Evolutionary conservation across 2,888 invertebrate genomes (phyloP).

Genomic region (Drosophila kambysellisi): DNA sequence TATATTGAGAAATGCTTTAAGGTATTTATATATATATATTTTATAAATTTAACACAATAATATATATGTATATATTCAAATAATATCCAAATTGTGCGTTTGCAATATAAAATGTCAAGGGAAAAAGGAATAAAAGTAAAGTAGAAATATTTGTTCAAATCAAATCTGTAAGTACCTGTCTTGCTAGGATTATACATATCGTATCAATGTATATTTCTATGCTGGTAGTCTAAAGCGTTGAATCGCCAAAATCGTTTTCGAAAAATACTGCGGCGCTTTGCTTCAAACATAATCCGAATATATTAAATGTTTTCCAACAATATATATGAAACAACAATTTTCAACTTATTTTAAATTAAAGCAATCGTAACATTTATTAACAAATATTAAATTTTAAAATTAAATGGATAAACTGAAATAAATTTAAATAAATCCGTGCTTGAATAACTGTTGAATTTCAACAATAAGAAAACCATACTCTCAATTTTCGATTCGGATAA

Average conservation of each 20-base stretch:
- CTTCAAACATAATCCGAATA: neutral
- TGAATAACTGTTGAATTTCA: neutral
- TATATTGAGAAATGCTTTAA: slow-evolving; percentile 83
- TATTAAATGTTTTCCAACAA: neutral
- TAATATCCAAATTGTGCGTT: slow-evolving; percentile 44
- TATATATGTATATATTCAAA: slow-evolving; percentile 30
- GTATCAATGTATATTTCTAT: slow-evolving; percentile 7
- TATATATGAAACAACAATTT: neutral
- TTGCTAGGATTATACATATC: slow-evolving; percentile 17
- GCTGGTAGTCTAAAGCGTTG: slow-evolving; percentile 1
- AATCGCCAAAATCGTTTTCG: neutral
- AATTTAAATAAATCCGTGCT: neutral
- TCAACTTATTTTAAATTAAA: neutral
- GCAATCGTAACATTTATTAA: neutral
- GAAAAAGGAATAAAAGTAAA: slow-evolving; percentile 54
- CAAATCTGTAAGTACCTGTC: slow-evolving; percentile 28
- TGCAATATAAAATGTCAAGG: slow-evolving; percentile 35
- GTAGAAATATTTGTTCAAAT: slow-evolving; percentile 50
- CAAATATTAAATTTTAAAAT: neutral
- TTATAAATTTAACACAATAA: slow-evolving; percentile 28
- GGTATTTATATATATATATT: slow-evolving; percentile 22
- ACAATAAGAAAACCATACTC: neutral
- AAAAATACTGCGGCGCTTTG: slow-evolving; percentile 1
- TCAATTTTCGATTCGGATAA: neutral
- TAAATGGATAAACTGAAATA: neutral